Percentiles rank a stretch among this genome's conserved stretches.
phyloP scores from a whole-genome alignment of 2,888 invertebrate species.

The Xanthia togata region DNA sequence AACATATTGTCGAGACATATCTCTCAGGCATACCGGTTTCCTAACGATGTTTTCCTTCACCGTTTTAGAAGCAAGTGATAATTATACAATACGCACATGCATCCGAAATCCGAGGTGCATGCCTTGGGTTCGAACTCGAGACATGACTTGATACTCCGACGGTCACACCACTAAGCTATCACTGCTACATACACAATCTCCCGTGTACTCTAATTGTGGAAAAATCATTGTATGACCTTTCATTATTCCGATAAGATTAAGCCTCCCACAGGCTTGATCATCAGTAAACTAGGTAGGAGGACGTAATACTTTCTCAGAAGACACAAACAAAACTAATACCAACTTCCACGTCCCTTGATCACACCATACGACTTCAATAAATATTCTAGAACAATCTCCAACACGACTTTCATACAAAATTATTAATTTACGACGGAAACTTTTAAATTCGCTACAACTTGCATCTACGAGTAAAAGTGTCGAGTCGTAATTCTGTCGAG shows the following conservation, averaged over 20 bases:
- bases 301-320: neutral
- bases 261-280: neutral
- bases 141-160: too few relatives aligned
- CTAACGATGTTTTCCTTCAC: too few relatives aligned
- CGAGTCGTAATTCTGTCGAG: conserved; percentile 54
- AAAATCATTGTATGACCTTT: neutral
- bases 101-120: too few relatives aligned
- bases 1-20: too few relatives aligned
- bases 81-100: too few relatives aligned
- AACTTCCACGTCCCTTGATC: neutral
- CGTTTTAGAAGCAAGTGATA: too few relatives aligned
- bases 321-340: neutral
- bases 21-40: too few relatives aligned
- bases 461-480: conserved; percentile 41
- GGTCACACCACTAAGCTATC: too few relatives aligned
- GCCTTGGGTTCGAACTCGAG: too few relatives aligned
- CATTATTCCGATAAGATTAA: neutral
- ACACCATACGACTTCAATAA: conserved; percentile 13
- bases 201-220: neutral
- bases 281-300: neutral
- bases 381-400: conserved; percentile 29
- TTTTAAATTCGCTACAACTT: conserved; percentile 50
- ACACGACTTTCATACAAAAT: conserved; percentile 16
- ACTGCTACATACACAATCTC: too few relatives aligned
- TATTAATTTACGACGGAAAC: conserved; percentile 44